These are phyloP conservation scores for Ataeniobius toweri DNA, from an alignment of 2,797 vertebrate species.

Conservation along the genomic window DNA sequence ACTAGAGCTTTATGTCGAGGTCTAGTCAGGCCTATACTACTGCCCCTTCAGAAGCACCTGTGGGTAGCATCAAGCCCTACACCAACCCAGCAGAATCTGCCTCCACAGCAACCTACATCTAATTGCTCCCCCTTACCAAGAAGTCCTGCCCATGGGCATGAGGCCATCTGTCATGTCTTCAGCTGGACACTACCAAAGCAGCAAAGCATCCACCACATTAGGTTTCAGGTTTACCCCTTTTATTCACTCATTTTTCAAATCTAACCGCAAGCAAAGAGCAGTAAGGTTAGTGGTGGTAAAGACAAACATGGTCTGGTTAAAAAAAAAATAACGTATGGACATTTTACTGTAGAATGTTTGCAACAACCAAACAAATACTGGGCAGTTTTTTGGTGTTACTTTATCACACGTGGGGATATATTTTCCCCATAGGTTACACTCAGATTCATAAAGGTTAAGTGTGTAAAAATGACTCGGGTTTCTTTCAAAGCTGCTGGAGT, in stretches of 20 bases:
- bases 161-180: constrained; percentile 98
- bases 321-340: constrained; percentile 80
- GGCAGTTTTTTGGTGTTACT: constrained; percentile 77
- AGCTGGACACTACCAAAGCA: constrained; percentile 95
- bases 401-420: constrained; percentile 90
- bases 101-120: constrained; percentile 89
- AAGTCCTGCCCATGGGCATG: constrained; percentile 96
- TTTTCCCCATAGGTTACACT: constrained; percentile 92
- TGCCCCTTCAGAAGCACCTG: constrained; percentile 87
- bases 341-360: constrained; percentile 86
- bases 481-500: constrained; percentile 97
- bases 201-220: constrained; percentile 88
- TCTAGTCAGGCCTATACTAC: constrained; percentile 87
- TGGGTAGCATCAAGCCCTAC: constrained; percentile 89
- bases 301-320: constrained; percentile 74
- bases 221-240: constrained; percentile 99
- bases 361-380: constrained; percentile 60
- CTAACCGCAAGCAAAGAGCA: constrained; percentile 79
- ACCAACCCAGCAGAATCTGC: constrained; percentile 89
- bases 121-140: constrained; percentile 87
- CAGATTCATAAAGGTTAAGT: constrained; percentile 99
- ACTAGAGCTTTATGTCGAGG: constrained; percentile 91
- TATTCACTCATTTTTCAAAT: constrained; percentile 90
- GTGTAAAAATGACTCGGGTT: constrained; percentile 96
- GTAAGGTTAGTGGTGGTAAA: constrained; percentile 87